Evolutionary conservation across 1,140 invertebrate species (phyloP).

Genomic region (Pinna nobilis): DNA sequence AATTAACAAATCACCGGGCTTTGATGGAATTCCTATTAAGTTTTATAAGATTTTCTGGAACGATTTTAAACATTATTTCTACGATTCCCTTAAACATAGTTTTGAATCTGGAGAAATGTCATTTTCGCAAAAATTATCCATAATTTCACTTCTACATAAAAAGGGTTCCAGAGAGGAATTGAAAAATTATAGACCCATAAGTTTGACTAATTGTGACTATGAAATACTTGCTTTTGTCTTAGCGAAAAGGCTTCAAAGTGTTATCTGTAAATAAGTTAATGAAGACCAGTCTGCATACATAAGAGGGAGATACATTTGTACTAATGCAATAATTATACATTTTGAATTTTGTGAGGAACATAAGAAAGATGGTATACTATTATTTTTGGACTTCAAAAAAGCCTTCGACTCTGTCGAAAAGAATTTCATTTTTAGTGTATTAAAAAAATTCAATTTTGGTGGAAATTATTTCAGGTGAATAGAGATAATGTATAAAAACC

Average conservation of each 20-base stretch:
- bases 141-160: slow-evolving; percentile 4
- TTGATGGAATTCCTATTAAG: neutral
- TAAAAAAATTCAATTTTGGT: neutral
- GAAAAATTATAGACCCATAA: slow-evolving; percentile 5
- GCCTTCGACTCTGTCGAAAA: too few species aligned
- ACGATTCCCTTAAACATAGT: neutral
- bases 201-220: slow-evolving; percentile 1
- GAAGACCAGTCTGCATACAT: slow-evolving; percentile 10
- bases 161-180: neutral
- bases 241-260: neutral
- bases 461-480: too few species aligned
- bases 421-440: neutral
- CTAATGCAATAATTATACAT: neutral
- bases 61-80: neutral
- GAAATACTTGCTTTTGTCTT: slow-evolving; percentile 12
- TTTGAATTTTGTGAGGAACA: too few species aligned
- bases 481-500: too few species aligned
- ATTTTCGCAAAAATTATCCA: neutral
- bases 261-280: neutral
- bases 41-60: neutral
- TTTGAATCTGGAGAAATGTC: neutral
- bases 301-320: neutral
- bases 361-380: neutral
- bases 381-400: too few species aligned
- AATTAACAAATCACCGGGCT: neutral